Base-by-base conservation (phyloP, 2,113 vertebrate genomes). In the Erythrolamprus reginae region DNA sequence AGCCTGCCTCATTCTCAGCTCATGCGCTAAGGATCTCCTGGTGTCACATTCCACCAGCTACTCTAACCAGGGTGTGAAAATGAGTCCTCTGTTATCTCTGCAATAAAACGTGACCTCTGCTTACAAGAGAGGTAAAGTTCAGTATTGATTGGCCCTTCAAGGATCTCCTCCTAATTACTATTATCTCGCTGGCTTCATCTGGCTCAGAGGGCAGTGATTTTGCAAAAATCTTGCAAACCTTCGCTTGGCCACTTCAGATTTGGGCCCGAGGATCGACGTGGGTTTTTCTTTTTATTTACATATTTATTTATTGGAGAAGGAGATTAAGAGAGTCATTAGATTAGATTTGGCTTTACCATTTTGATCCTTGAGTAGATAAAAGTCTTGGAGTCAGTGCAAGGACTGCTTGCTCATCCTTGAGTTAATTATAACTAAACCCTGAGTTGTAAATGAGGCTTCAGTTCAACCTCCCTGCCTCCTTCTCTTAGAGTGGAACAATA, bases 91-190 rank as follows among this genome's bases (percentile, higher is more conserved):
- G 47, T 89, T 94, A 89, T 94, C 90, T 91, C 0, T 15, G 91
- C 92, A 87, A 88, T 90, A 90, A 95, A 95, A 65, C 8, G 1
- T 1, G 87, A 93, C 92, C 94, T 96, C 94, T 89, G 45, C 82
- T 95, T 90, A 55, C 92, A 90, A 92, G 89, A 70, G 93, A 93
- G 89, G 89, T 94, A 95, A 93, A 94, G 90, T 93, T 96, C 95
- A 48, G 88, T 42, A 17, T 93, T 5, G 94, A 93, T 82, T 56
- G 93, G 55, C n/a, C 65, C 88, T 51, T 0, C 91, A 84, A 45
- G 91, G 93, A 93, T 86, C 95, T 89, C 93, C 90, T 94, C 82
- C 90, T 93, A 94, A 95, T 94, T 93, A 93, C 92, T 88, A 88
- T 91, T 96, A 96, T 96, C 96, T 95, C 19, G 8, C 92, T 0